Evolutionary conservation across 2,113 vertebrate species (phyloP), one percentile per base, ranked within the genome.

Genomic region (Sturnira hondurensis): DNA sequence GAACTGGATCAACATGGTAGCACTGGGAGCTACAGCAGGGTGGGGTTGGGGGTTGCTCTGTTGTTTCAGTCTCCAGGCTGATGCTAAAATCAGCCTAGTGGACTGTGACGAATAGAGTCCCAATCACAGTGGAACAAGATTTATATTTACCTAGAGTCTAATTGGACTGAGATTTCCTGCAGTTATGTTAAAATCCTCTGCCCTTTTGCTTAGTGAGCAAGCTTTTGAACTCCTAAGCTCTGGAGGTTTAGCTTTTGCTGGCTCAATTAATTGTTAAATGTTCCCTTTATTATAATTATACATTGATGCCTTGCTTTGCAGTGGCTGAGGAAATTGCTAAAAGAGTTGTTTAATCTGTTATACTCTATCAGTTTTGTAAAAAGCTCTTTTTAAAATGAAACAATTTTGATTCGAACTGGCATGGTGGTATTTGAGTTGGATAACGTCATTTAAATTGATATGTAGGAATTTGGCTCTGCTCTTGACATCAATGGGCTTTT

Each of bases 261-360:
- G 92, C 38, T 63, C 96, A 96, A 94, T 97, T 97, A 96, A 95
- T 97, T 95, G 92, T 97, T 97, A 97, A 97, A 94, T 92, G 86
- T 96, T 98, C 83, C 94, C 78, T 95, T 97, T 96, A 74, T 97
- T 95, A 28, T 89, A 95, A 96, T 94, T 90, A 95, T 82, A 88
- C 78, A 0, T 61, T 65, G 87, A 73, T 89, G 95, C 36, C 93
- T 91, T 76, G 70, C 45, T 1, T 96, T 93, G 84, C 91, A 83
- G 33, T 86, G 81, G 93, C 82, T 26, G 71, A 96, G 96, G 74
- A 98, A 95, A 92, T 94, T 52, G 93, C 92, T 93, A 78, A 86
- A 96, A 95, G 84, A 28, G n/a, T 88, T 80, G 71, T 95, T 97
- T 89, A 92, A 92, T 97, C 90, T 93, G 85, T 93, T 96, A 93